Evolutionary conservation across 2,888 invertebrate genomes (phyloP).

Genomic region (Anarsia innoxiella): DNA sequence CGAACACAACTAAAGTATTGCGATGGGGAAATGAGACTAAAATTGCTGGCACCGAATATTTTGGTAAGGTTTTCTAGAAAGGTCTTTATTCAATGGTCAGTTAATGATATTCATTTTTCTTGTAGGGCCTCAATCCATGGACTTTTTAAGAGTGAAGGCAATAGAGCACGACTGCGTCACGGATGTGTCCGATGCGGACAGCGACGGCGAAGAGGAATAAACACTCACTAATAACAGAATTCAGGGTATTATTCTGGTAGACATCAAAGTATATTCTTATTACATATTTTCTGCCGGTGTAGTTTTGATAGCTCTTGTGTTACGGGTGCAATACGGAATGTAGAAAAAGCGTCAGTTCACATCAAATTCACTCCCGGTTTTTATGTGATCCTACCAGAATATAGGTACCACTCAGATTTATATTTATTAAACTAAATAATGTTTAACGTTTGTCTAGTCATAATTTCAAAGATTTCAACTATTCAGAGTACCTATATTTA

Average conservation of each 20-base stretch:
- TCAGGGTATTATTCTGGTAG: too few species aligned
- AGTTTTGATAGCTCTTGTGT: neutral
- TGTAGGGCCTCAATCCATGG: slow-evolving; percentile 50
- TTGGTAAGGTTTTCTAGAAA: too few species aligned
- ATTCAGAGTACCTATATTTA: too few species aligned
- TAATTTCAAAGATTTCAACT: slow-evolving; percentile 2
- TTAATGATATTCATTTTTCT: neutral
- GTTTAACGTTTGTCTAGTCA: slow-evolving; percentile 1
- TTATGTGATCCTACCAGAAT: neutral
- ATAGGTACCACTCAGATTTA: neutral
- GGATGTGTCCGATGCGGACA: slow-evolving; percentile 67
- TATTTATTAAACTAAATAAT: neutral
- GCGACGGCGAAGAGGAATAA: slow-evolving; percentile 49
- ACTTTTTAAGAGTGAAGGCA: slow-evolving; percentile 57
- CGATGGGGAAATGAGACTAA: too few species aligned
- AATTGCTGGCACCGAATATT: too few species aligned
- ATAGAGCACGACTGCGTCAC: slow-evolving; percentile 62
- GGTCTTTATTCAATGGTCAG: too few species aligned
- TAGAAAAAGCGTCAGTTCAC: neutral
- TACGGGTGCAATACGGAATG: too few species aligned
- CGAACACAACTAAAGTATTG: too few species aligned
- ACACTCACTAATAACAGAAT: too few species aligned
- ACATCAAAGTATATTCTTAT: too few species aligned
- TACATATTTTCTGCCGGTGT: too few species aligned
- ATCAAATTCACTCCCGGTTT: neutral